Conservation (phyloP, 2,797 vertebrate genomes). For the Leptodactylus fallax region DNA sequence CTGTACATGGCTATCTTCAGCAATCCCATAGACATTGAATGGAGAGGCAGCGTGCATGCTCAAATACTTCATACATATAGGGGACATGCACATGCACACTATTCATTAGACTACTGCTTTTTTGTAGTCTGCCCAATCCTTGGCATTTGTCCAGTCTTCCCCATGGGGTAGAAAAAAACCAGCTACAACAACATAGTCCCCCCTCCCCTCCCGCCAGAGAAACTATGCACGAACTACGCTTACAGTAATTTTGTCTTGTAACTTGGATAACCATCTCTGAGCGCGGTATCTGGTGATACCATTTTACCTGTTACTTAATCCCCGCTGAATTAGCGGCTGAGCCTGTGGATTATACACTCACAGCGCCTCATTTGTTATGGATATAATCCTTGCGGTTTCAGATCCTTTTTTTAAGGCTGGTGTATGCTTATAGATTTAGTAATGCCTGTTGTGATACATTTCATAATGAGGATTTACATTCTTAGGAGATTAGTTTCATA, state of each 20-base stretch:
- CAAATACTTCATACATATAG: no score
- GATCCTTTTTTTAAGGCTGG: background rate
- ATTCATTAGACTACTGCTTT: no score
- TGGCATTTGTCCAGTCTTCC: no score
- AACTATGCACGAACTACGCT: no score
- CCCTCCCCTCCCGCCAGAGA: background rate
- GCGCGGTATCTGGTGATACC: background rate
- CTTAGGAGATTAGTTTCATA: constrained; percentile 3
- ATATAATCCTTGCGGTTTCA: background rate
- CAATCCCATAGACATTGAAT: no score
- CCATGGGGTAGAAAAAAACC: no score
- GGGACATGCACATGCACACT: no score
- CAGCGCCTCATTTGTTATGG: background rate
- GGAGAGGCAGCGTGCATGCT: no score
- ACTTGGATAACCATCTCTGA: background rate
- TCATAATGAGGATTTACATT: constrained; percentile 1
- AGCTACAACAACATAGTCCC: no score
- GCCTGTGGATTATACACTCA: background rate
- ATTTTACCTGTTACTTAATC: background rate
- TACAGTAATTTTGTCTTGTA: background rate
- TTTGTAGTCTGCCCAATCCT: no score
- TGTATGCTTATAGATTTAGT: background rate
- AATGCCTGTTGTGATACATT: background rate
- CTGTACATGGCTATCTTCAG: no score
- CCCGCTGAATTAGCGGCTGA: background rate